These are phyloP conservation scores for Parasteatoda lunata DNA, from an alignment of 2,888 invertebrate genomes.

Conservation along the genomic window DNA sequence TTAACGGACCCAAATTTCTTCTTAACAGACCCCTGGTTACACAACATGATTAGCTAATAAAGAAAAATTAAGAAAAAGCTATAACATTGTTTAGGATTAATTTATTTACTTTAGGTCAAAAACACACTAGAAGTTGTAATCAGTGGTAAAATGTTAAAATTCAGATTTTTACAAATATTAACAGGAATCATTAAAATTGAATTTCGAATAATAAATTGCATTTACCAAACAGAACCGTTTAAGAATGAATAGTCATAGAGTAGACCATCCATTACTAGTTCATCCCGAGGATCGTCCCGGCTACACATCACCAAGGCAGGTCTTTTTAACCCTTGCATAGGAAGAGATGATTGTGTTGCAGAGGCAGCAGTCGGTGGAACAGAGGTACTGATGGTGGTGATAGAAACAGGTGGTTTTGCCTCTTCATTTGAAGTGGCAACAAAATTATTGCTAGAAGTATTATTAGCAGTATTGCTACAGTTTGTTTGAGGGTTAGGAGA, in stretches of 20 bases:
- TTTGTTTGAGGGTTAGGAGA: constrained; percentile 31
- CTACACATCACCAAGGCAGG: constrained; percentile 86
- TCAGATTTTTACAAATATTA: too few relatives aligned
- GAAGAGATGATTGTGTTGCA: constrained; percentile 37
- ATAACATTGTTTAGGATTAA: too few relatives aligned
- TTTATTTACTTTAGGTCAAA: too few relatives aligned
- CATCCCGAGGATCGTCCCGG: constrained; percentile 85
- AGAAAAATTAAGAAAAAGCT: too few relatives aligned
- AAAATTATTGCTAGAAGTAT: constrained; percentile 24
- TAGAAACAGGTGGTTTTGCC: constrained; percentile 18
- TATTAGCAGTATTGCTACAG: background rate
- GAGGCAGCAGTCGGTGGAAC: constrained; percentile 41
- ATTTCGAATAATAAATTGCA: constrained; percentile 64
- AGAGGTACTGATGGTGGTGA: background rate
- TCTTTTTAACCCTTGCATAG: constrained; percentile 79
- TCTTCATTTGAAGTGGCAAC: constrained; percentile 36
- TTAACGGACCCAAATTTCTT: too few relatives aligned
- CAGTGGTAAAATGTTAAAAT: too few relatives aligned
- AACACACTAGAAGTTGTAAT: too few relatives aligned
- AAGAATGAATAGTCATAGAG: constrained; percentile 91
- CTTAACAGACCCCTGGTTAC: too few relatives aligned
- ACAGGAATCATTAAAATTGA: too few relatives aligned
- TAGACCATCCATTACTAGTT: constrained; percentile 84
- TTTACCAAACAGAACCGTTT: constrained; percentile 83
- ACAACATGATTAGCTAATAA: too few relatives aligned